These are phyloP conservation scores for Peromyscus nudipes DNA, from an alignment of 2,797 vertebrate species.

Conservation along the genomic window DNA sequence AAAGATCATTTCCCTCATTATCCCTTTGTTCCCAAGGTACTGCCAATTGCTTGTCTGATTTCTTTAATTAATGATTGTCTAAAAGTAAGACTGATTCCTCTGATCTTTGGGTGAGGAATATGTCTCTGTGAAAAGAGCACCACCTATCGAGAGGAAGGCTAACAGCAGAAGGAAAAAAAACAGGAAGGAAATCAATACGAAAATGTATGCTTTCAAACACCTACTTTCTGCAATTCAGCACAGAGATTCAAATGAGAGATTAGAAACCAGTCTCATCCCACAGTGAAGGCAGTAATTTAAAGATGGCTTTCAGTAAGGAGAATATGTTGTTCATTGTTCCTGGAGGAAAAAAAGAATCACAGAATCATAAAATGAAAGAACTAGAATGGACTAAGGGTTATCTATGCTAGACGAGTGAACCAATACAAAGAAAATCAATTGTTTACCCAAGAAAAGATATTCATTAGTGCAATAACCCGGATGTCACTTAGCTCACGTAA, in stretches of 20 bases:
- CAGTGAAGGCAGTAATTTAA: constrained; percentile 15
- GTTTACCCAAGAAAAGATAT: constrained; percentile 21
- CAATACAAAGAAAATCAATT: background rate
- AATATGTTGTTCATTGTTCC: constrained; percentile 6
- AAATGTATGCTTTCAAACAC: constrained; percentile 48
- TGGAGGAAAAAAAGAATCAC: background rate
- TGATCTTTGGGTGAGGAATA: constrained; percentile 57
- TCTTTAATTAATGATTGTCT: constrained; percentile 70
- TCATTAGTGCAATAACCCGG: background rate
- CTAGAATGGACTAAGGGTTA: background rate
- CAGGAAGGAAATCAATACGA: background rate
- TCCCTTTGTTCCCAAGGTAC: background rate
- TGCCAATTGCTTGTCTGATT: constrained; percentile 52
- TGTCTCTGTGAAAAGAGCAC: constrained; percentile 86
- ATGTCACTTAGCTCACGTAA: background rate
- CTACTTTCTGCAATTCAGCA: constrained; percentile 23
- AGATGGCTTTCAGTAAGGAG: background rate
- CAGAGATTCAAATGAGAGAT: constrained; percentile 27
- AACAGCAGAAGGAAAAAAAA: constrained; percentile 77
- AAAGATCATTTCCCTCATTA: constrained; percentile 19
- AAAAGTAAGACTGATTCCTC: constrained; percentile 26
- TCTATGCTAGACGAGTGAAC: background rate
- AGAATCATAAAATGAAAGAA: background rate
- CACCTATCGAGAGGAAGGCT: constrained; percentile 87
- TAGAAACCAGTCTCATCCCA: background rate